A percentile compares a stretch with the other conserved stretches of the same genome.
Evolutionary conservation across 2,797 vertebrate species (phyloP).

Genomic region (Tarsius wallacei): DNA sequence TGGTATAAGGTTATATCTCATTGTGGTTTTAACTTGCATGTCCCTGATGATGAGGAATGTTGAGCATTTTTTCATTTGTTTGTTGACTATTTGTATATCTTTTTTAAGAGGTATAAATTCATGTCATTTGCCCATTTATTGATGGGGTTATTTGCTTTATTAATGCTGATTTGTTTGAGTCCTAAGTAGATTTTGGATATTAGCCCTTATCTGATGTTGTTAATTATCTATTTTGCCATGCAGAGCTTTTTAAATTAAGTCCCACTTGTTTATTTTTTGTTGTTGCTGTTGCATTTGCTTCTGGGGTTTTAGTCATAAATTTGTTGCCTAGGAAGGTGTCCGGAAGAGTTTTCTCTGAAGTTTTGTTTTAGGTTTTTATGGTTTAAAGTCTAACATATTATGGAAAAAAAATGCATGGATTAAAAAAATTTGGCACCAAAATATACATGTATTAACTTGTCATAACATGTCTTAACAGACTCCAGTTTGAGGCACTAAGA

Average conservation of each 20-base stretch:
- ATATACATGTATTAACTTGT: neutral
- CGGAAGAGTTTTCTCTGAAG: neutral
- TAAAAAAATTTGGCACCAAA: neutral
- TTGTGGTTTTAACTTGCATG: neutral
- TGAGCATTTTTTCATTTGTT: neutral
- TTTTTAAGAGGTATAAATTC: neutral
- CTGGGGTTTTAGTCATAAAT: neutral
- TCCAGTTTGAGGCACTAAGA: neutral
- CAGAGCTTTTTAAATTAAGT: neutral
- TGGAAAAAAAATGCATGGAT: neutral
- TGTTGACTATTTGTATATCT: neutral
- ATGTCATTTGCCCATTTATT: neutral
- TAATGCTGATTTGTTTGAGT: neutral
- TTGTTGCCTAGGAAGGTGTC: neutral
- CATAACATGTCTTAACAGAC: neutral
- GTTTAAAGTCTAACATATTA: neutral
- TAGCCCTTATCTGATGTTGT: neutral
- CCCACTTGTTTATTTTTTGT: neutral
- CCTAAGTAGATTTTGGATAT: neutral
- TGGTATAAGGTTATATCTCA: neutral
- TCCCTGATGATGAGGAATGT: neutral
- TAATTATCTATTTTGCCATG: neutral
- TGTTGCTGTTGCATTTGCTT: neutral
- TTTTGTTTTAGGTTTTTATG: neutral
- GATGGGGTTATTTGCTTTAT: neutral